Evolutionary conservation across 30 jellyfish, hydroid and myxozoan genomes (phyloP).

Genomic region (Aurelia aurita complex sp. Pacific): DNA sequence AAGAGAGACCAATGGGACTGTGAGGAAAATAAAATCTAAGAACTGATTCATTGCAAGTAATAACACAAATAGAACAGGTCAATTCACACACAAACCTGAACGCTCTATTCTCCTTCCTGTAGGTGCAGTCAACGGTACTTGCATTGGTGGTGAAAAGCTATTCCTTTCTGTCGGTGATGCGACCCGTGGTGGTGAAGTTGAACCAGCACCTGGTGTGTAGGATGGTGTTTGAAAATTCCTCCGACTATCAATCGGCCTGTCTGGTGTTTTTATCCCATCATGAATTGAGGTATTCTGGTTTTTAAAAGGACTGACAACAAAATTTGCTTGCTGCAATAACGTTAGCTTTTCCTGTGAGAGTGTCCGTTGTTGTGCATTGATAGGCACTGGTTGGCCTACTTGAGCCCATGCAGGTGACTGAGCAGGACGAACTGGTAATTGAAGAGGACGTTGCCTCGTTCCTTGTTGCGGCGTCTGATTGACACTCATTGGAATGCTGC

Average conservation of each 20-base stretch:
- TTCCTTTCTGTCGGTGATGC: constrained; percentile 57
- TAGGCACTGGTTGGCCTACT: constrained; percentile 29
- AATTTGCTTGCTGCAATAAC: constrained; percentile 50
- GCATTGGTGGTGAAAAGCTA: constrained; percentile 17
- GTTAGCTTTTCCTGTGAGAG: constrained; percentile 63
- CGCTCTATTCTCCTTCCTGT: constrained; percentile 30
- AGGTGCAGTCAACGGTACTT: background rate
- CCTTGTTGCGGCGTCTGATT: constrained; percentile 13
- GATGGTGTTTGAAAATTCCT: constrained; percentile 19
- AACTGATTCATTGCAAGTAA: too few relatives aligned
- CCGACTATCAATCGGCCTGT: constrained; percentile 8
- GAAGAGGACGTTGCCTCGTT: constrained; percentile 27
- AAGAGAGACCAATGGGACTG: too few relatives aligned
- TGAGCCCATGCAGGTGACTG: constrained; percentile 64
- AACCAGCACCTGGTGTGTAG: constrained; percentile 6
- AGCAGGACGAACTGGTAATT: constrained; percentile 48
- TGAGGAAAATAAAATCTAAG: too few relatives aligned
- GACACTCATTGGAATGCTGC: constrained; percentile 33
- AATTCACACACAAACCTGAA: constrained; percentile 14
- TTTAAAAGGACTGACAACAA: constrained; percentile 5
- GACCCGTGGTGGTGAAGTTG: constrained; percentile 52
- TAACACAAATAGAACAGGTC: too few relatives aligned
- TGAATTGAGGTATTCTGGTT: constrained; percentile 1
- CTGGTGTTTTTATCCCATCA: constrained; percentile 39
- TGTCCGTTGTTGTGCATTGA: constrained; percentile 14